A percentile compares a stretch with the other conserved stretches of the same genome.
Conservation (phyloP, 2,113 vertebrate genomes). For the Plestiodon gilberti region DNA sequence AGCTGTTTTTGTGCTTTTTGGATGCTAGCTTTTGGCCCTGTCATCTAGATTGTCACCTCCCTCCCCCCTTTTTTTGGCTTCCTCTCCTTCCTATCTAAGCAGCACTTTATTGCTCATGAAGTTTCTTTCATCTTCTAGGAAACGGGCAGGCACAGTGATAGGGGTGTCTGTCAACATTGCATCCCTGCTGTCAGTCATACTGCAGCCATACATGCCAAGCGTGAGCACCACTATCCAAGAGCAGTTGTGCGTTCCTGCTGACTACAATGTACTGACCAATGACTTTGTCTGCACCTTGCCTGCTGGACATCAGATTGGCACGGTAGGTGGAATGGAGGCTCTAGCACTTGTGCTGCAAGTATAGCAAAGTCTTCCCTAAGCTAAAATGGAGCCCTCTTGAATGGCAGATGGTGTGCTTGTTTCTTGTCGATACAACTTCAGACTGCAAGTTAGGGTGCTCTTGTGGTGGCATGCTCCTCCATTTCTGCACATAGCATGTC, state of each 20-base stretch:
- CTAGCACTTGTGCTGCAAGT: rapidly evolving
- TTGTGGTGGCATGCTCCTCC: neutral
- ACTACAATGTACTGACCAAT: conserved; percentile 70
- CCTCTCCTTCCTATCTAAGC: neutral
- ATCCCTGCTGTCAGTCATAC: conserved; percentile 83
- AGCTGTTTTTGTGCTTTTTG: neutral
- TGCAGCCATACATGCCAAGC: conserved; percentile 91
- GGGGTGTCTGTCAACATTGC: conserved; percentile 90
- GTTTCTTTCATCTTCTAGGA: conserved; percentile 66
- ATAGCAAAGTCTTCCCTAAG: neutral
- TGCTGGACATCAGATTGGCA: conserved; percentile 87
- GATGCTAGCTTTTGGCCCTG: neutral
- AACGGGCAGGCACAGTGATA: conserved; percentile 88
- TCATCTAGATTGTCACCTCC: neutral
- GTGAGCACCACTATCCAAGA: conserved; percentile 85
- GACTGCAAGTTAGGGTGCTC: neutral
- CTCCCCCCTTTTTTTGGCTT: neutral
- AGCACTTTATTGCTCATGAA: rapidly evolving
- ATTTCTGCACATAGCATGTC: neutral
- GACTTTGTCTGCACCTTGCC: conserved; percentile 82
- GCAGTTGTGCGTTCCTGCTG: conserved; percentile 80
- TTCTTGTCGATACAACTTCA: neutral
- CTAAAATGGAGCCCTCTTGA: neutral
- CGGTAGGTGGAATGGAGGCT: conserved; percentile 69
- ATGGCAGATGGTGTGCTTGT: no score